Evolutionary conservation across 2,888 invertebrate species (phyloP).

Genomic region (Erebia aethiops): DNA sequence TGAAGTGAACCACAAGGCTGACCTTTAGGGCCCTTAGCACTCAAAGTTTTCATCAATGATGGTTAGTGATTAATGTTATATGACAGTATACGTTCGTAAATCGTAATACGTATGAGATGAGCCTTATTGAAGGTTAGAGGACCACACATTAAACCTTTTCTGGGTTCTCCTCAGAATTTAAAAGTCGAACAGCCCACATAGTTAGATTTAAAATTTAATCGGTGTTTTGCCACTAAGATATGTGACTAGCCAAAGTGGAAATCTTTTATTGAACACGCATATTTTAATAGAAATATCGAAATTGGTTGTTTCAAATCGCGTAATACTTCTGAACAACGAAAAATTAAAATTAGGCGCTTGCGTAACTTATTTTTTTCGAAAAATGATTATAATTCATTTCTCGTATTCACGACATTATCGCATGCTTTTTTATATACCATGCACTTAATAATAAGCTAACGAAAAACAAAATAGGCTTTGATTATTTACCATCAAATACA

Average conservation of each 20-base stretch:
- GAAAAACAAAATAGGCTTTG: neutral
- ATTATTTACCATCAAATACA: neutral
- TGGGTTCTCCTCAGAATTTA: neutral
- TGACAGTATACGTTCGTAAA: neutral
- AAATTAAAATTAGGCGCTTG: conserved; percentile 23
- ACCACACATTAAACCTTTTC: neutral
- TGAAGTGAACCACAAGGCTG: neutral
- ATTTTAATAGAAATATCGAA: conserved; percentile 2
- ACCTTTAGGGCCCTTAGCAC: neutral
- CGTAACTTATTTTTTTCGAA: conserved; percentile 4
- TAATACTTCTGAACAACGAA: conserved; percentile 13
- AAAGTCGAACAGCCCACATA: neutral
- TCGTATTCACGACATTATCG: conserved; percentile 3
- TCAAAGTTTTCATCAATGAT: neutral
- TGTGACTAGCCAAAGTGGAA: neutral
- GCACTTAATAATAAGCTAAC: neutral
- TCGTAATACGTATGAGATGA: neutral
- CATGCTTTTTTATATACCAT: conserved; percentile 2
- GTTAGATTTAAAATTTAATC: conserved; percentile 8
- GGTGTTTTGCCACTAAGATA: neutral
- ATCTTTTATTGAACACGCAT: neutral
- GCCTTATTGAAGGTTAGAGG: neutral
- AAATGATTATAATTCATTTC: conserved; percentile 17
- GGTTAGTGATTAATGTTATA: neutral
- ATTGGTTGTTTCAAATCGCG: conserved; percentile 8